A percentile compares a stretch with the other conserved stretches of the same genome.
phyloP scores from a whole-genome alignment of 2,113 vertebrate species.

The Atherinomorus stipes region DNA sequence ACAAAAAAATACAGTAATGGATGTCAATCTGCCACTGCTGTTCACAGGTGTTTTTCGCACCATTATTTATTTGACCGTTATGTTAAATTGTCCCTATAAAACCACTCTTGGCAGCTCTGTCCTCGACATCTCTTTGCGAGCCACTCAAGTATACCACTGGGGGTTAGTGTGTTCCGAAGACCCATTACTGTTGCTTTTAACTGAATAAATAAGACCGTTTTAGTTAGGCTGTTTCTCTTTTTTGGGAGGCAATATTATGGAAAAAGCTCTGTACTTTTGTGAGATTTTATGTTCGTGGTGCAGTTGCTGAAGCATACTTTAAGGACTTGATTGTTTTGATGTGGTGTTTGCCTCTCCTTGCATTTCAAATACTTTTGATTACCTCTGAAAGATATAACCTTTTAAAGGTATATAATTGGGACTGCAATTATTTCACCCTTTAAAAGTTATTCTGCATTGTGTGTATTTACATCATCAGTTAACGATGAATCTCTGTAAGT shows the following conservation, averaged over 20 bases:
- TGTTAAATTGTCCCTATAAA: conserved; percentile 85
- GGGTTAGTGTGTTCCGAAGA: conserved; percentile 70
- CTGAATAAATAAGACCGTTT: conserved; percentile 74
- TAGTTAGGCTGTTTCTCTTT: conserved; percentile 39
- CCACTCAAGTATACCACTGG: conserved; percentile 80
- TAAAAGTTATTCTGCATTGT: not conserved
- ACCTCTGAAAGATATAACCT: no score
- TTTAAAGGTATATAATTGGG: no score
- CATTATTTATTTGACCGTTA: conserved; percentile 85
- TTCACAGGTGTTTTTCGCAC: conserved; percentile 79
- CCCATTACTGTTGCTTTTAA: conserved; percentile 72
- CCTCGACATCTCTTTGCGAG: conserved; percentile 77
- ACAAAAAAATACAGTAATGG: conserved; percentile 74
- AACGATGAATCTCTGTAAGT: not conserved
- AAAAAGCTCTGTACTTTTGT: conserved; percentile 28
- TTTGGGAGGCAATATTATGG: conserved; percentile 35
- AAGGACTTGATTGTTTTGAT: conserved; percentile 2
- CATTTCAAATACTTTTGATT: not conserved
- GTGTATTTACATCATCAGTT: not conserved
- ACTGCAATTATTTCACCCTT: no score
- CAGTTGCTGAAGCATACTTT: conserved; percentile 13
- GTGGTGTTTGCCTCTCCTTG: not conserved
- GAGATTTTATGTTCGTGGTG: conserved; percentile 31
- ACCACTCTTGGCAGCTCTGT: conserved; percentile 77
- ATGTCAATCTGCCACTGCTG: conserved; percentile 60